phyloP scores from a whole-genome alignment of 1,140 invertebrate genomes.

The Ericerus pela region DNA sequence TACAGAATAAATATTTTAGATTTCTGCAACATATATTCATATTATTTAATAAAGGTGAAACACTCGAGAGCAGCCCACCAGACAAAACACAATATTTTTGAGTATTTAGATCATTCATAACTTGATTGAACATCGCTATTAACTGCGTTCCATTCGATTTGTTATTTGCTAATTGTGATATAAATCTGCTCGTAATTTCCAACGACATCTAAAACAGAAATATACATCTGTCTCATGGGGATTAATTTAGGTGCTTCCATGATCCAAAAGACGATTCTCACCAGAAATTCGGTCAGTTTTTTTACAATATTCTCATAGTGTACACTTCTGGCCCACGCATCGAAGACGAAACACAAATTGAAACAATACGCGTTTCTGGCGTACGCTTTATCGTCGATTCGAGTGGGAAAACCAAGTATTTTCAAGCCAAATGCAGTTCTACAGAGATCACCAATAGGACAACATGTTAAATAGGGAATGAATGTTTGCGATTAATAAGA shows the following conservation, averaged over 20 bases:
- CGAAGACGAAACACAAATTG: constrained; percentile 90
- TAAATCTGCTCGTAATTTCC: constrained; percentile 63
- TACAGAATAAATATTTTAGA: not conserved
- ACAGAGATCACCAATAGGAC: constrained; percentile 23
- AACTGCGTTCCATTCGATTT: constrained; percentile 39
- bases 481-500: too few relatives aligned
- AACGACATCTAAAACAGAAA: constrained; percentile 47
- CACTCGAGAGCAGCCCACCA: constrained; percentile 36
- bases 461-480: too few relatives aligned
- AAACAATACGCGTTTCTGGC: constrained; percentile 87
- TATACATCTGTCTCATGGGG: not conserved
- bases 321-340: constrained; percentile 68
- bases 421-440: constrained; percentile 69
- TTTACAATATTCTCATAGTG: constrained; percentile 87
- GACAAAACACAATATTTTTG: constrained; percentile 60
- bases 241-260: not conserved
- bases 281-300: constrained; percentile 81
- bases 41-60: not conserved
- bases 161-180: constrained; percentile 48
- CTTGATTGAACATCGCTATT: constrained; percentile 54
- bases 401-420: constrained; percentile 83
- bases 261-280: constrained; percentile 30
- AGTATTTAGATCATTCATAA: constrained; percentile 63
- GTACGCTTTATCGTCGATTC: constrained; percentile 79
- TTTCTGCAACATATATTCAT: not conserved